A percentile compares a stretch with the other conserved stretches of the same genome.
These are phyloP conservation scores for Netelia fuscicornis DNA, from an alignment of 2,888 invertebrate genomes.

Conservation along the genomic window DNA sequence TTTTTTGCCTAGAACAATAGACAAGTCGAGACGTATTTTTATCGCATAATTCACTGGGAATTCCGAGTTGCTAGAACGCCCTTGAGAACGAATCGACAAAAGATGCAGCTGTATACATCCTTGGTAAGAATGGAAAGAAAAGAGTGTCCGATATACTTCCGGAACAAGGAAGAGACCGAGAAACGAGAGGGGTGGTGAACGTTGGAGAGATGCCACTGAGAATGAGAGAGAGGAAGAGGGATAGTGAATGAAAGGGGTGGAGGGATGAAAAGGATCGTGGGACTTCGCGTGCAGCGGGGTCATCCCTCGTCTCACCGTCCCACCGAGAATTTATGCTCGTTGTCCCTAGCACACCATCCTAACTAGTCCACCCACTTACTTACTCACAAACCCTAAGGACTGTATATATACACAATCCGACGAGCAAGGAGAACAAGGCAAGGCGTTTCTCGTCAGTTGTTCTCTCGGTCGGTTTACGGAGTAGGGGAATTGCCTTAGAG, in stretches of 20 bases:
- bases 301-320: conserved; percentile 82
- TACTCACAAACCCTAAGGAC: conserved; percentile 77
- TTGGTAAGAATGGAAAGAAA: conserved; percentile 57
- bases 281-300: conserved; percentile 82
- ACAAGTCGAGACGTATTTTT: neutral
- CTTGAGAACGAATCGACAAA: conserved; percentile 50
- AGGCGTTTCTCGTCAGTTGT: conserved; percentile 31
- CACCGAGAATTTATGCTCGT: conserved; percentile 83
- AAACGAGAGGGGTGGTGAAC: conserved; percentile 26
- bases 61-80: conserved; percentile 7
- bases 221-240: conserved; percentile 18
- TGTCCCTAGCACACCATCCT: conserved; percentile 82
- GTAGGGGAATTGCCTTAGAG: conserved; percentile 11
- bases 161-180: conserved; percentile 31
- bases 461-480: conserved; percentile 27
- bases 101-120: conserved; percentile 36
- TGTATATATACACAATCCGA: conserved; percentile 42
- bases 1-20: no score
- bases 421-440: conserved; percentile 60
- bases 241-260: conserved; percentile 36
- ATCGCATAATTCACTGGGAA: conserved; percentile 32
- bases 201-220: conserved; percentile 29
- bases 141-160: conserved; percentile 46
- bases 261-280: conserved; percentile 75
- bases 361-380: conserved; percentile 84